Conservation (phyloP, 2,113 vertebrate genomes). For the Anolis carolinensis region DNA sequence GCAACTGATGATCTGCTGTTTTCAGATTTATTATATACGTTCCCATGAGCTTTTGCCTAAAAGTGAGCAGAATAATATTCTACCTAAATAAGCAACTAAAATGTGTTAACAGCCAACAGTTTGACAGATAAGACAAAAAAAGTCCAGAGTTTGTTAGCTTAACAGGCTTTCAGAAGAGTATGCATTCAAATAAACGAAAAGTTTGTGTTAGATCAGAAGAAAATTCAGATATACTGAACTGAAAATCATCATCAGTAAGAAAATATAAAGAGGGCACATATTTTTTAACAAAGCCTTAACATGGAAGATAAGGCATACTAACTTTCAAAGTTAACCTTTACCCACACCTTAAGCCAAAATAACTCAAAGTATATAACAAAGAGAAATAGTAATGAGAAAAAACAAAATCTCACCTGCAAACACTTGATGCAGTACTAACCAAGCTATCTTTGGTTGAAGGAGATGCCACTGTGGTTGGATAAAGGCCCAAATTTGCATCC, state of each 20-base stretch:
- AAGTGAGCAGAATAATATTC: too few species aligned
- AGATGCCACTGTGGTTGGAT: conserved; percentile 84
- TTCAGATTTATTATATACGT: too few species aligned
- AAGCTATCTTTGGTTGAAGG: conserved; percentile 81
- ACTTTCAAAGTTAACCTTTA: background rate
- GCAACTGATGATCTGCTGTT: too few species aligned
- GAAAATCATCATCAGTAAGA: background rate
- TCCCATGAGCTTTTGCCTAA: too few species aligned
- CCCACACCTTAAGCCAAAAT: background rate
- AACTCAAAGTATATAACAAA: background rate
- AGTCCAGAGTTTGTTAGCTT: too few species aligned
- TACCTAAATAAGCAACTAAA: too few species aligned
- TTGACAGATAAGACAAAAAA: too few species aligned
- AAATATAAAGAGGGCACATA: background rate
- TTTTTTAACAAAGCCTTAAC: background rate
- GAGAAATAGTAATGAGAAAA: background rate
- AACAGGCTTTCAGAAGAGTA: background rate
- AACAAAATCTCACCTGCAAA: conserved; percentile 87
- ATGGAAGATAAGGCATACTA: background rate
- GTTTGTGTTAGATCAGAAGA: background rate
- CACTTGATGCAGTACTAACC: conserved; percentile 89
- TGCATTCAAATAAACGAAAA: background rate
- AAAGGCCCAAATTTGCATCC: conserved; percentile 87
- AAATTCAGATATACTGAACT: background rate
- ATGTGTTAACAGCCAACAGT: too few species aligned